Evolutionary conservation across 1,140 invertebrate species (phyloP).

Genomic region (Drosophila pectinifera): DNA sequence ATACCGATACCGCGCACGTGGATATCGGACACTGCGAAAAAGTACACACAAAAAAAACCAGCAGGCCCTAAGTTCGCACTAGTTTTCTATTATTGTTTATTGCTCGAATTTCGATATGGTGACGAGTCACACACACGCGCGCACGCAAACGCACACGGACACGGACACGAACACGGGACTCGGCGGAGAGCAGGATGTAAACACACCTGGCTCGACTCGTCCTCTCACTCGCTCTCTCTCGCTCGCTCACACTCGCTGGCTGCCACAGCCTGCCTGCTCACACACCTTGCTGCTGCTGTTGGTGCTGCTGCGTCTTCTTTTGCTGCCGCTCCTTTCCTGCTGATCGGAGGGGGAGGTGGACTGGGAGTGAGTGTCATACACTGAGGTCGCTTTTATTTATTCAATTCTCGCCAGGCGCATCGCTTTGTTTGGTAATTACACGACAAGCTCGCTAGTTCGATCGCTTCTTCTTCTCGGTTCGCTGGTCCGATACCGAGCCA

Average conservation of each 20-base stretch:
- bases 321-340: slow-evolving; percentile 31
- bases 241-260: slow-evolving; percentile 13
- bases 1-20: slow-evolving; percentile 27
- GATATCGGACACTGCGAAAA: slow-evolving; percentile 15
- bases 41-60: slow-evolving; percentile 19
- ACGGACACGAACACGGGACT: slow-evolving; percentile 4
- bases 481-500: slow-evolving; percentile 6
- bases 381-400: slow-evolving; percentile 42
- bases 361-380: slow-evolving; percentile 43
- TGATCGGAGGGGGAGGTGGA: slow-evolving; percentile 7
- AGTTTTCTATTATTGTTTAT: slow-evolving; percentile 26
- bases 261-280: slow-evolving; percentile 17
- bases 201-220: slow-evolving; percentile 31
- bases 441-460: slow-evolving; percentile 4
- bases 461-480: slow-evolving; percentile 6
- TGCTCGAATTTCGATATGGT: slow-evolving; percentile 16
- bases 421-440: slow-evolving; percentile 49
- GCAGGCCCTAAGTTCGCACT: slow-evolving; percentile 3
- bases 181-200: slow-evolving; percentile 38
- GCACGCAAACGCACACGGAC: slow-evolving; percentile 14
- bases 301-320: slow-evolving; percentile 1
- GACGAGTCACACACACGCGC: slow-evolving; percentile 13
- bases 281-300: slow-evolving; percentile 11
- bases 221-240: slow-evolving; percentile 20
- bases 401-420: slow-evolving; percentile 44